These are phyloP conservation scores for Scaptomyza polygonia DNA, from an alignment of 2,888 invertebrate species.

Conservation along the genomic window DNA sequence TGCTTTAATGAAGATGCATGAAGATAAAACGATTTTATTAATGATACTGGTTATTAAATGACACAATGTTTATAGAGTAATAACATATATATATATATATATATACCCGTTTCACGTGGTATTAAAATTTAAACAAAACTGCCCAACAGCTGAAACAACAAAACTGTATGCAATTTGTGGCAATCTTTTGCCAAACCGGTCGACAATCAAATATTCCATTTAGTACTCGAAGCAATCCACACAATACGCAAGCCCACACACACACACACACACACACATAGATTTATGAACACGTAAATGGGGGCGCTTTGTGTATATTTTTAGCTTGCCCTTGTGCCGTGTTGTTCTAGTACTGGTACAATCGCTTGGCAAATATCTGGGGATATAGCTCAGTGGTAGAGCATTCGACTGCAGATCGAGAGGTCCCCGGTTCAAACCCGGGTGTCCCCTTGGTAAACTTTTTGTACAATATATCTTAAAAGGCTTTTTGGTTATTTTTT, in stretches of 20 bases:
- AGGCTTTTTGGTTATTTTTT: constrained; percentile 1
- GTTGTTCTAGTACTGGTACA: constrained; percentile 29
- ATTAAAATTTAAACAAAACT: constrained; percentile 45
- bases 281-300: constrained; percentile 3
- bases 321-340: not conserved
- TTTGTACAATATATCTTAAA: not conserved
- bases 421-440: constrained; percentile 81
- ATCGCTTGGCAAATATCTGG: constrained; percentile 22
- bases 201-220: constrained; percentile 40
- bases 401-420: constrained; percentile 74
- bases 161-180: constrained; percentile 32
- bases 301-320: constrained; percentile 4
- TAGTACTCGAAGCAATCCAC: constrained; percentile 14
- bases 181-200: constrained; percentile 52
- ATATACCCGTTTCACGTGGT: constrained; percentile 57
- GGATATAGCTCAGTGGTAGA: constrained; percentile 74
- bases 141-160: constrained; percentile 69
- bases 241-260: constrained; percentile 62
- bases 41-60: constrained; percentile 33
- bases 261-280: constrained; percentile 13
- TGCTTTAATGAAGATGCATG: constrained; percentile 55
- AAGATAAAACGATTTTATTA: constrained; percentile 37
- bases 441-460: constrained; percentile 65
- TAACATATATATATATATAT: too few relatives aligned
- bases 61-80: too few relatives aligned